Evolutionary conservation across 2,888 invertebrate species (phyloP), one percentile per base, ranked within the genome.

Genomic region (Lymantria monacha): DNA sequence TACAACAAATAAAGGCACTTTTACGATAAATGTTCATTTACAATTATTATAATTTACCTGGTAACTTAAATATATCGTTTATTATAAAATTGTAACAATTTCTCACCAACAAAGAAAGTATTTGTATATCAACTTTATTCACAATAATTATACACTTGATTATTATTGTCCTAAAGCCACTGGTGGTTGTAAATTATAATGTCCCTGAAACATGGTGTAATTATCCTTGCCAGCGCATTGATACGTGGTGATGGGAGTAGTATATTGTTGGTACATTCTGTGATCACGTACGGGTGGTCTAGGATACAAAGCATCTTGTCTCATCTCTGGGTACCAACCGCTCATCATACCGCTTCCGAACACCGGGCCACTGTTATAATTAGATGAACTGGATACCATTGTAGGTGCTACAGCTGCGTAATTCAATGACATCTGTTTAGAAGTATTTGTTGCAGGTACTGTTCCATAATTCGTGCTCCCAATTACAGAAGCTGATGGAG

Each of bases 181-280:
- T 1, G 91, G 85, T 9, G 89, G 85, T 69, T 87, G 89, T 53
- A 90, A 73, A 61, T 85, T 89, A 54, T 90, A 90, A 70, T 92
- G 91, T 70, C 91, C 91, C 66, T 91, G 92, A 61, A 92, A 91
- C 68, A 91, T 77, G 13, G 84, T 70, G 61, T 91, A 92, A 62
- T 89, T 91, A 42, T 92, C 91, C 55, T 91, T 91, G 5, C 86
- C 66, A 9, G 88, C 88, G 46, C 92, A 92, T 71, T 91, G 91
- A 51, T 91, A 92, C 3, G 85, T 72, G 44, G 77, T 70, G 36
- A 87, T 76, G 1, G 85, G 76, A 0, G 81, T 57, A 0, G 87
- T 63, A 52, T 91, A 91, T 57, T 91, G 88, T 51, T 90, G 88
- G 63, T 90, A 91, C 63, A 80, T 69, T 36, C 89, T 76, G 46